Evolutionary conservation across 2,797 vertebrate genomes (phyloP), one percentile per base, ranked within the genome.

Genomic region (Danio tinwini): DNA sequence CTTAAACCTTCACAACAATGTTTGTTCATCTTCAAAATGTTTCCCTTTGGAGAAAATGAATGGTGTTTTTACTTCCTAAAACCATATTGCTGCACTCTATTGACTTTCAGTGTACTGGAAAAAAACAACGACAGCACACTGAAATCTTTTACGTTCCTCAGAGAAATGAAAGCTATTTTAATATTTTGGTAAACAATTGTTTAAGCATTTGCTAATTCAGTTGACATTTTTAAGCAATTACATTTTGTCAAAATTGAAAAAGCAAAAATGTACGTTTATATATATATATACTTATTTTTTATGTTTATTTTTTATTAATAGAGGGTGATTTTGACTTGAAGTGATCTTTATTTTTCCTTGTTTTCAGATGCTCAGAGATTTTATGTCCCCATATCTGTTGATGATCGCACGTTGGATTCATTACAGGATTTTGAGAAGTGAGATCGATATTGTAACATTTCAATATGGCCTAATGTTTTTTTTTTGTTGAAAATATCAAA

Each of bases 361-460:
- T 45, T 13, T 77, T 77, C 52, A 77, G 64, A 68, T 74, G 29
- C 21, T 37, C 21, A 45, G 40, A n/a, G 13, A 61, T 40, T 39
- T 62, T 56, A 17, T 47, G 55, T n/a, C 55, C 19, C 58, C 40
- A 29, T 13, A 59, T 58, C 5, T n/a, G 19, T 29, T 56, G 37
- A 45, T 7, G 16, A 14, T n/a, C 39, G n/a, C 3, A 10, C 3
- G 2, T 14, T 21, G n/a, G 50, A 19, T 52, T 58, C 37, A 21
- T 56, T 45, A 56, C 52, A 56, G 5, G 21, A 21, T 9, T 47
- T 73, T 29, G 29, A 29, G 29, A 29, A 29, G 40, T 44, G 14
- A 8, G 40, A 44, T 53, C 29, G 17, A 12, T 17, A 70, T 53
- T 52, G 7, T 17, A 45, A 58, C 12, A 53, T 58, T 59, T 73